Evolutionary conservation across 2,888 invertebrate species (phyloP).

Genomic region (Platycheirus albimanus): DNA sequence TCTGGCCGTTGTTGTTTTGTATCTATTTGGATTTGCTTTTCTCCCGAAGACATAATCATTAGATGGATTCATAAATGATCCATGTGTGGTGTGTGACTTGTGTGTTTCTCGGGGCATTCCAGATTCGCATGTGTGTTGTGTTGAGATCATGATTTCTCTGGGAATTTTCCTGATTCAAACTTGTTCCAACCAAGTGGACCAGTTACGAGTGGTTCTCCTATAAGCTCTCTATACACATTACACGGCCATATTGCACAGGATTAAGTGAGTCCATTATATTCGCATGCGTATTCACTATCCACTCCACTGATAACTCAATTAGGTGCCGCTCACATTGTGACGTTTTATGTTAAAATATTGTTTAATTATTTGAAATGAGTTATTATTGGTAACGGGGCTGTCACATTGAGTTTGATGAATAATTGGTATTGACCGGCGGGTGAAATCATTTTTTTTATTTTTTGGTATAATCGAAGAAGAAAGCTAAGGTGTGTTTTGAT

Average conservation of each 20-base stretch:
- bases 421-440: conserved; percentile 61
- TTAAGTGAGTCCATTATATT: background rate
- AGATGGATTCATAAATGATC: conserved; percentile 53
- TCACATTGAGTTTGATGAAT: conserved; percentile 59
- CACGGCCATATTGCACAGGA: conserved; percentile 57
- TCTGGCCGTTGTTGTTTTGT: conserved; percentile 2
- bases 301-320: conserved; percentile 68
- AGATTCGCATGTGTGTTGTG: background rate
- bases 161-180: conserved; percentile 37
- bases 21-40: conserved; percentile 61
- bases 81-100: conserved; percentile 40
- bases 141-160: conserved; percentile 35
- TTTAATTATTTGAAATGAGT: conserved; percentile 64
- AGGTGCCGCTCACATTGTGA: conserved; percentile 46
- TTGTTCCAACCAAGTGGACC: conserved; percentile 58
- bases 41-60: conserved; percentile 70
- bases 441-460: conserved; percentile 50
- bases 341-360: conserved; percentile 54
- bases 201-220: conserved; percentile 20
- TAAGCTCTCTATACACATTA: no score
- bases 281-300: background rate
- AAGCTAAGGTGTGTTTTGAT: conserved; percentile 29
- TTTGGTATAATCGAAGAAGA: conserved; percentile 3
- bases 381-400: conserved; percentile 47
- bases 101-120: conserved; percentile 42